Evolutionary conservation across 2,113 vertebrate genomes (phyloP).

Genomic region (Penelope pileata): DNA sequence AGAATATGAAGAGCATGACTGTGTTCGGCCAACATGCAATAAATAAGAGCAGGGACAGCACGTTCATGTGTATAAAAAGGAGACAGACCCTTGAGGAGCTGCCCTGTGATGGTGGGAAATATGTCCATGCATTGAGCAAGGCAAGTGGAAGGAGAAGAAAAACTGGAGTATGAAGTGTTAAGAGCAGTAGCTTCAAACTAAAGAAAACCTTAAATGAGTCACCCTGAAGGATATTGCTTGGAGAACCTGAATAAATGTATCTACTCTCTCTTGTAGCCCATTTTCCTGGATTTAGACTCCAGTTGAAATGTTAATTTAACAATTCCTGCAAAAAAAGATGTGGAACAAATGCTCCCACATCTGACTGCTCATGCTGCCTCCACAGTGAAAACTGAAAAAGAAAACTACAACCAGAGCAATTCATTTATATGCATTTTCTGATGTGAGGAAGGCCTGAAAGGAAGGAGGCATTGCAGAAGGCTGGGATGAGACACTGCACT

Average conservation of each 20-base stretch:
- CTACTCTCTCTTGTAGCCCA: neutral
- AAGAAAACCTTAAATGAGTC: neutral
- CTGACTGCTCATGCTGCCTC: neutral
- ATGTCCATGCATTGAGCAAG: neutral
- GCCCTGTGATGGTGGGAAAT: neutral
- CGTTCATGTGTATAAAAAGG: neutral
- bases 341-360: neutral
- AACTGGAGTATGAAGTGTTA: neutral
- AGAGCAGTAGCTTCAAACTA: neutral
- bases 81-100: neutral
- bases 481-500: neutral
- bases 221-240: neutral
- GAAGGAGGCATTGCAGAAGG: neutral
- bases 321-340: neutral
- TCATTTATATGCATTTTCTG: neutral
- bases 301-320: neutral
- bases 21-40: too few relatives aligned
- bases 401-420: neutral
- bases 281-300: neutral
- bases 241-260: neutral
- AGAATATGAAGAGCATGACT: neutral
- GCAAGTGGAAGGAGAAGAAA: neutral
- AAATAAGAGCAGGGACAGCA: neutral
- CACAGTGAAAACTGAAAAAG: neutral
- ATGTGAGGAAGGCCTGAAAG: neutral